Conservation (phyloP, 2,113 vertebrate genomes). For the Cinclus mexicanus region DNA sequence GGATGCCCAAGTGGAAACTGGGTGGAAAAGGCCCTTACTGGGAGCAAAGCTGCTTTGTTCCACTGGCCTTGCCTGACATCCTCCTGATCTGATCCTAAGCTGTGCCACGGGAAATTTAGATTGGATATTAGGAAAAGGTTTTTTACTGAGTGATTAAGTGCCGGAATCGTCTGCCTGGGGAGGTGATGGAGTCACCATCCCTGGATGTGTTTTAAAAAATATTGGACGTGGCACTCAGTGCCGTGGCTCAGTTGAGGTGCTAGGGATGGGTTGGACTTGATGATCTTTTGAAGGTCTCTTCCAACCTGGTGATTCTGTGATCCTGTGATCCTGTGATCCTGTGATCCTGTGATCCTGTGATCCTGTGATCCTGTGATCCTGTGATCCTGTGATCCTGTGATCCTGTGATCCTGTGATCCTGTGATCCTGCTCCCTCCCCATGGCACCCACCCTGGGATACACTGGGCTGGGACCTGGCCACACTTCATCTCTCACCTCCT, state of each 20-base stretch:
- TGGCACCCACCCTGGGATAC: neutral
- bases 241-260: neutral
- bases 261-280: neutral
- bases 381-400: neutral
- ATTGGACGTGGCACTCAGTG: neutral
- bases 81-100: accelerated
- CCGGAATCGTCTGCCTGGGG: accelerated
- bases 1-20: neutral
- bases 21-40: neutral
- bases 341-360: too few species aligned
- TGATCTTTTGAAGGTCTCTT: neutral
- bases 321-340: too few species aligned
- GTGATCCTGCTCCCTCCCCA: neutral
- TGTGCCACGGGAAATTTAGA: neutral
- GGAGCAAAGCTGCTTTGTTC: accelerated
- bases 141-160: neutral
- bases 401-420: neutral
- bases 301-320: neutral
- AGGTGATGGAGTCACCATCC: neutral
- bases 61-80: too few species aligned
- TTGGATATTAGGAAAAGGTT: neutral
- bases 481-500: neutral
- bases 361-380: neutral
- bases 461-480: neutral
- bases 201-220: neutral